These are phyloP conservation scores for Microcaecilia unicolor DNA, from an alignment of 2,797 vertebrate genomes.

Conservation along the genomic window DNA sequence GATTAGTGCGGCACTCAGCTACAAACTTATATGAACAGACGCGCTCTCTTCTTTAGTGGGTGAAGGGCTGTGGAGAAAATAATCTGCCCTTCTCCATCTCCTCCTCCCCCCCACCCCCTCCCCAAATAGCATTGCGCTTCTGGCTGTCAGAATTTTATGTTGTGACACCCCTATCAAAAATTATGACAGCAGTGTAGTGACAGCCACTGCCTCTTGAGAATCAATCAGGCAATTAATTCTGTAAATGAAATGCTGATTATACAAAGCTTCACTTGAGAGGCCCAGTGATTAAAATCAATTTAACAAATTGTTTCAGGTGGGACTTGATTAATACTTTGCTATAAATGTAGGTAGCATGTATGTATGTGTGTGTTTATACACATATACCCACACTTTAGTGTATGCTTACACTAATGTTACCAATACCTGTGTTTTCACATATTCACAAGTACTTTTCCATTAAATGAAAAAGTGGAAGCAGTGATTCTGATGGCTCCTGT, in stretches of 20 bases:
- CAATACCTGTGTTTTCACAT: too few species aligned
- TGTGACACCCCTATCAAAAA: slow-evolving; percentile 72
- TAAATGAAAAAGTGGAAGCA: too few species aligned
- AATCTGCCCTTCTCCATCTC: too few species aligned
- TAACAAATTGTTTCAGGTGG: slow-evolving; percentile 82
- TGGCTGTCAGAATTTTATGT: slow-evolving; percentile 57
- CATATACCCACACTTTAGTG: too few species aligned
- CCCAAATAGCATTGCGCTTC: slow-evolving; percentile 59
- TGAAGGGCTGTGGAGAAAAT: too few species aligned
- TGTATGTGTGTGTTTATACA: too few species aligned
- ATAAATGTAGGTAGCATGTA: slow-evolving; percentile 58
- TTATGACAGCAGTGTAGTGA: slow-evolving; percentile 68
- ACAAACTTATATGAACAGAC: too few species aligned
- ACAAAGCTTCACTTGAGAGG: slow-evolving; percentile 79
- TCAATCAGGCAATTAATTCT: slow-evolving; percentile 90
- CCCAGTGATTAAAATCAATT: slow-evolving; percentile 97
- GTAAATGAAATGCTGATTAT: slow-evolving; percentile 93
- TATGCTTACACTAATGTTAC: too few species aligned
- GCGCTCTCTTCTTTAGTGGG: too few species aligned
- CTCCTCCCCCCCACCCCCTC: slow-evolving; percentile 34
- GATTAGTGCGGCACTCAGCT: too few species aligned
- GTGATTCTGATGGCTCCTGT: too few species aligned
- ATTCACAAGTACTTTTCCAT: too few species aligned
- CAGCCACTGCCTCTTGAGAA: slow-evolving; percentile 68
- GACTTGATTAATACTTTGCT: slow-evolving; percentile 72